phyloP scores from a whole-genome alignment of 2,888 invertebrate genomes.

The Ochlodes sylvanus region DNA sequence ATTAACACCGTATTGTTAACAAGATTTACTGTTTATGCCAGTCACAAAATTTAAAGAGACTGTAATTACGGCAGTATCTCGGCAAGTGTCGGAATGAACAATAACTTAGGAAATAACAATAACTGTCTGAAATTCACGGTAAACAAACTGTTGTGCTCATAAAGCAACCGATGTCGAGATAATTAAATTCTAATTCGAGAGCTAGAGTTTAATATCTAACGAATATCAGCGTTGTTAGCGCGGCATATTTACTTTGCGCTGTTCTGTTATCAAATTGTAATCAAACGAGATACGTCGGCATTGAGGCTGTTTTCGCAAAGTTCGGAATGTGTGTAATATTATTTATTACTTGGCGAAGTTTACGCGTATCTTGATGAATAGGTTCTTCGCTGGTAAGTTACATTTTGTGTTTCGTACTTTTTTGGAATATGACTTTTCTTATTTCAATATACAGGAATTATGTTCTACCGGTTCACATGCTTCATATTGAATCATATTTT shows the following conservation, averaged over 20 bases:
- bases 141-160: slow-evolving; percentile 20
- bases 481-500: no score
- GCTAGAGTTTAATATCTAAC: slow-evolving; percentile 30
- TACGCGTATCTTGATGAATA: slow-evolving; percentile 29
- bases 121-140: slow-evolving; percentile 12
- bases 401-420: neutral
- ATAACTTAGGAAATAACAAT: slow-evolving; percentile 25
- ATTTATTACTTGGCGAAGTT: slow-evolving; percentile 38
- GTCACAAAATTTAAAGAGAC: slow-evolving; percentile 8
- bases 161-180: slow-evolving; percentile 29
- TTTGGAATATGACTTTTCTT: neutral
- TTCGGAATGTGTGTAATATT: slow-evolving; percentile 34
- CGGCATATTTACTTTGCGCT: slow-evolving; percentile 22
- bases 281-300: slow-evolving; percentile 22
- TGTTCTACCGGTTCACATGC: no score
- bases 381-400: neutral
- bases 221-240: slow-evolving; percentile 20
- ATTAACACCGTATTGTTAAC: slow-evolving; percentile 1
- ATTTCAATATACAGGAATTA: no score
- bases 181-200: slow-evolving; percentile 38
- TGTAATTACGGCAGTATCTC: slow-evolving; percentile 4
- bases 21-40: slow-evolving; percentile 1
- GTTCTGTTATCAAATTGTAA: slow-evolving; percentile 31
- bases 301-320: slow-evolving; percentile 29
- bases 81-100: slow-evolving; percentile 14